Evolutionary conservation across 1,140 invertebrate genomes (phyloP), one percentile per base, ranked within the genome.

Genomic region (Conus ventricosus): DNA sequence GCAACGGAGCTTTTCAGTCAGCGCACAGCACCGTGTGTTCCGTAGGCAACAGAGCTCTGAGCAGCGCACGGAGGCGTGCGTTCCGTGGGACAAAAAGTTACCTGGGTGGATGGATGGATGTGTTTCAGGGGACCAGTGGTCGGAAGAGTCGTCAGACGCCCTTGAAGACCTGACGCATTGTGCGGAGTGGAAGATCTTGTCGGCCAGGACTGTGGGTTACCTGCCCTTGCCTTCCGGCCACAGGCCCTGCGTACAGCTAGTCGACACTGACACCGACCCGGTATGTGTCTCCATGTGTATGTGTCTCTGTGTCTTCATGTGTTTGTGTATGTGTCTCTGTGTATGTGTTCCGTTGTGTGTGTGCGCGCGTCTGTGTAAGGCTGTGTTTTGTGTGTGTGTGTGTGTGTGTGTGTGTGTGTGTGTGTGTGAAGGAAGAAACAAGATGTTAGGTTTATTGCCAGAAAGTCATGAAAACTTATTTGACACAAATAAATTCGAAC

Each of bases 131-230:
- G 93, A 85, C 0, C 92, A 90, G 15, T 98, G 97, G 97, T 95
- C 96, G 82, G 95, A 96, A 23, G 96, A 96, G 89, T 97, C 97
- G 0, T 96, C 96, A n/a, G 96, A 97, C 86, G 95, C 95, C 39
- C 98, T 98, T 94, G 96, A 97, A 91, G 96, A 97, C 88, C 95
- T 97, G 13, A 96, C 96, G 53, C 96, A 97, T 93, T 96, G 95
- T 82, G 96, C 96, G 0, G 95, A 96, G 89, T 97, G 97, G 97
- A 96, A 97, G 87, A 94, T 96, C 20, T 91, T 98, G 0, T 95
- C 96, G 51, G 97, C 97, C 0, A 96, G 96, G 88, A 88, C 87
- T 8, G 80, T 91, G 55, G 83, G 51, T 54, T 89, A 91, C 80
- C 76, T 88, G 39, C 57, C 27, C 6, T 4, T 67, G 4, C 10